phyloP scores from a whole-genome alignment of 2,113 vertebrate species.

The Etheostoma cragini region DNA sequence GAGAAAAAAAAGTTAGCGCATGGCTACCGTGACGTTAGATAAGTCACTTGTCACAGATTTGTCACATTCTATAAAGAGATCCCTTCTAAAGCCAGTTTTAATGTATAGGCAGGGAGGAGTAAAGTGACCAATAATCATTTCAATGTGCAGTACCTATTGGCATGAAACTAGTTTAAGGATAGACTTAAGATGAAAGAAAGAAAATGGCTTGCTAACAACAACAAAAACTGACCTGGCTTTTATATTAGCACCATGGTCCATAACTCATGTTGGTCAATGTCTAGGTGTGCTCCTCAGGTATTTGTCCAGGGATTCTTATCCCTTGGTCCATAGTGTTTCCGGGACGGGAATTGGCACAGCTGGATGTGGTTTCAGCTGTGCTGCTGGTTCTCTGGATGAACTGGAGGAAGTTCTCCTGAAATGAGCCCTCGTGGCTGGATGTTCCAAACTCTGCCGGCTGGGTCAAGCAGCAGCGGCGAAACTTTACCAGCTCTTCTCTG shows the following conservation, averaged over 20 bases:
- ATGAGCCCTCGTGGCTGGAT: conserved; percentile 86
- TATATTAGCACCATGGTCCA: conserved; percentile 56
- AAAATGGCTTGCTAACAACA: background rate
- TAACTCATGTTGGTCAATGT: conserved; percentile 12
- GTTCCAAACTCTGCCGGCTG: conserved; percentile 78
- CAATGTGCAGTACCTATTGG: background rate
- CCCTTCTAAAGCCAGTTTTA: background rate
- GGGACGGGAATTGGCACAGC: conserved; percentile 77
- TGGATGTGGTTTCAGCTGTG: conserved; percentile 79
- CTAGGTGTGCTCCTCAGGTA: conserved; percentile 82
- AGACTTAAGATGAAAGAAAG: background rate
- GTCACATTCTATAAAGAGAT: background rate
- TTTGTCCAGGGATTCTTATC: conserved; percentile 84
- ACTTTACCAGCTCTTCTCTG: conserved; percentile 89
- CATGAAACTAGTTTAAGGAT: conserved; percentile 2
- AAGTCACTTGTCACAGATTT: too few species aligned
- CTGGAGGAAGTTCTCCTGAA: conserved; percentile 90
- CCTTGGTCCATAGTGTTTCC: conserved; percentile 81
- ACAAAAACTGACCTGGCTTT: background rate
- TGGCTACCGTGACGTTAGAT: too few species aligned
- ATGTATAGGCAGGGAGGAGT: background rate
- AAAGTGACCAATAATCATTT: background rate
- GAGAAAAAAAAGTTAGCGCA: too few species aligned
- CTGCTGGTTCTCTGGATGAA: conserved; percentile 88
- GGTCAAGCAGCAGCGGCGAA: conserved; percentile 84